phyloP scores from a whole-genome alignment of 2,797 vertebrate species.

The Periparus ater region DNA sequence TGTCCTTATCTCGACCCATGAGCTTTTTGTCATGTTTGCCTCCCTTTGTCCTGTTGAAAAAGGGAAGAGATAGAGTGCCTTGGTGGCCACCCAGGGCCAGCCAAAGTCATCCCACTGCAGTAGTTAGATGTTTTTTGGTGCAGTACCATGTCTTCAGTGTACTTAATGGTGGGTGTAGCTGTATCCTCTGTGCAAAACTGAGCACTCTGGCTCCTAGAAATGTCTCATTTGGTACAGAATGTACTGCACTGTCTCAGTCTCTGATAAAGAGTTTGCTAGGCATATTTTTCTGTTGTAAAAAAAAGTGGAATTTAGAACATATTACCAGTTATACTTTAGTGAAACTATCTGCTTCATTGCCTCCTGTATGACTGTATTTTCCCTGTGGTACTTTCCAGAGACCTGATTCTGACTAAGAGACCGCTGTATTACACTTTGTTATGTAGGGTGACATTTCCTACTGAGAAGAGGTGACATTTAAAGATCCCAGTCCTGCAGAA shows the following conservation, averaged over 20 bases:
- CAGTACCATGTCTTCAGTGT: background rate
- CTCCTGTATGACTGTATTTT: constrained; percentile 16
- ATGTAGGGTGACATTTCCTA: constrained; percentile 24
- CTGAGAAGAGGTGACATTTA: constrained; percentile 10
- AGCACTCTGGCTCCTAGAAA: fast-evolving
- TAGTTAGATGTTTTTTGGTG: background rate
- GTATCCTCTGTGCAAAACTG: background rate
- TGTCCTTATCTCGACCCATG: fast-evolving
- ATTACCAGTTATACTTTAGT: background rate
- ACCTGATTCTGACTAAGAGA: constrained; percentile 26
- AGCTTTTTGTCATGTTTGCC: background rate
- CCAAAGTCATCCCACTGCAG: background rate
- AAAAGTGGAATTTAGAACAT: background rate
- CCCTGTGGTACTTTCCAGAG: constrained; percentile 26
- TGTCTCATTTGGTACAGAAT: background rate
- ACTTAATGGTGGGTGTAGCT: background rate
- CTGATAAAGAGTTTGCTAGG: background rate
- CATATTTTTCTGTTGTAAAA: background rate
- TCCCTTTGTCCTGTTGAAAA: background rate
- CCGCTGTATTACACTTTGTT: background rate
- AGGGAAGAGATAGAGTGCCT: background rate
- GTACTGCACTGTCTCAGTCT: background rate
- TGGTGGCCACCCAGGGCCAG: background rate
- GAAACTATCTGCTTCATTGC: constrained; percentile 10
- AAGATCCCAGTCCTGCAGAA: constrained; percentile 5